phyloP scores from a whole-genome alignment of 2,113 vertebrate genomes.

The Pelvicachromis taeniatus region DNA sequence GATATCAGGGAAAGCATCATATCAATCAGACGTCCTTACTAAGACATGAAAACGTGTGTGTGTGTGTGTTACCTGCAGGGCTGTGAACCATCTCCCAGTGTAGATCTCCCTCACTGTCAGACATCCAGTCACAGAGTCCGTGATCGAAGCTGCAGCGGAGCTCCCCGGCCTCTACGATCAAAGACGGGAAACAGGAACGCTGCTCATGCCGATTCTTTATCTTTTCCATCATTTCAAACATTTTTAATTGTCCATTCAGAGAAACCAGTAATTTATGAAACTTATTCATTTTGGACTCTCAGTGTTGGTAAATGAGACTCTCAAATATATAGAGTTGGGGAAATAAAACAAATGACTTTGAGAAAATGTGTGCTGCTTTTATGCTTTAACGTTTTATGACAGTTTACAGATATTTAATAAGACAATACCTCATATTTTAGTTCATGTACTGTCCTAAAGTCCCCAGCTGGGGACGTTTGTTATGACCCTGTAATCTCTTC shows the following conservation, averaged over 20 bases:
- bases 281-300: background rate
- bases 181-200: background rate
- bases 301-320: too few species aligned
- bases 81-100: constrained; percentile 76
- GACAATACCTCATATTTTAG: too few species aligned
- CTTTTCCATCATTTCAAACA: background rate
- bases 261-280: background rate
- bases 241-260: background rate
- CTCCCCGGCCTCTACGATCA: constrained; percentile 63
- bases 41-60: background rate
- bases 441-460: background rate
- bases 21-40: background rate
- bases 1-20: background rate
- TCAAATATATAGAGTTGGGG: too few species aligned
- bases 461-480: background rate
- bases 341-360: too few species aligned
- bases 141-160: constrained; percentile 84
- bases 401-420: too few species aligned
- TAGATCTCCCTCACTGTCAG: constrained; percentile 77
- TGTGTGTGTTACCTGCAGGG: constrained; percentile 43
- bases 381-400: too few species aligned
- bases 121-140: constrained; percentile 85
- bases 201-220: background rate
- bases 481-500: background rate
- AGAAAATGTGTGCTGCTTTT: too few species aligned